Evolutionary conservation across 2,888 invertebrate species (phyloP).

Genomic region (Microplitis manilae): DNA sequence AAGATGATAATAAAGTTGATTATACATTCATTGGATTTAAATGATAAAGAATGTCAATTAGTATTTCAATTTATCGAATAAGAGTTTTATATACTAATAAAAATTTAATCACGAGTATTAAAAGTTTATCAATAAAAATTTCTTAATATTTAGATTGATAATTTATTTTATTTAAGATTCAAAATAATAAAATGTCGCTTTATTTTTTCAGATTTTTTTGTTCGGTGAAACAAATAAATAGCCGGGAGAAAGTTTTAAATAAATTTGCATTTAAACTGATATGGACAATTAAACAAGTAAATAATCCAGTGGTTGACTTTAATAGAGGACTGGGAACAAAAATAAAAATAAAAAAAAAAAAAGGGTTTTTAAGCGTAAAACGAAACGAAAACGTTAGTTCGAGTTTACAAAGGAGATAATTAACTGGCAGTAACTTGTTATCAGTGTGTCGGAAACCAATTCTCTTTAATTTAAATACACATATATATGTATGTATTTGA

Average conservation of each 20-base stretch:
- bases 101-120: neutral
- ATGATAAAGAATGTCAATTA: neutral
- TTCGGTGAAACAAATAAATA: neutral
- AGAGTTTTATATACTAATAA: neutral
- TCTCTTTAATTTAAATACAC: constrained; percentile 20
- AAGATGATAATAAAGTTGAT: neutral
- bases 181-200: neutral
- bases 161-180: no score
- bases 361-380: constrained; percentile 22
- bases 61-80: neutral
- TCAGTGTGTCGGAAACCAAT: constrained; percentile 15
- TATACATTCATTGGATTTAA: neutral
- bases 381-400: constrained; percentile 34
- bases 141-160: neutral
- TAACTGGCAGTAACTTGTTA: constrained; percentile 1
- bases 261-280: neutral
- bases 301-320: neutral
- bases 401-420: constrained; percentile 22
- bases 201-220: neutral
- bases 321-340: neutral
- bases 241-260: neutral
- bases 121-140: neutral
- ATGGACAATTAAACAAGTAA: neutral
- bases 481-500: neutral
- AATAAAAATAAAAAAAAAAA: neutral